These are phyloP conservation scores for Sarcophaga subvicina DNA, from an alignment of 2,888 invertebrate genomes.

Conservation along the genomic window DNA sequence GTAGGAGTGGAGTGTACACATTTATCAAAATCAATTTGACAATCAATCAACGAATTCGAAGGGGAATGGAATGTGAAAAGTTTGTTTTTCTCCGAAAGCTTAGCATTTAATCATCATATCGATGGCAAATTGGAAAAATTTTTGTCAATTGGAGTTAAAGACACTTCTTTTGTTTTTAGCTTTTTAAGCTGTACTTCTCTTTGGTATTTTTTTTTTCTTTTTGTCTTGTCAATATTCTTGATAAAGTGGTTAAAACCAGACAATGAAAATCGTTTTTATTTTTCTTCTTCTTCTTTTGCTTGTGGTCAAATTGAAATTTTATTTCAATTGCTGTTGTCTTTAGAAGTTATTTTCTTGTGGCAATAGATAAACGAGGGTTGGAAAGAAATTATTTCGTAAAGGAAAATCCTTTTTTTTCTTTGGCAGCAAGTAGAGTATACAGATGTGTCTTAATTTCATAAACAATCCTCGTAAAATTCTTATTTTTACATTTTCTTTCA, in stretches of 20 bases:
- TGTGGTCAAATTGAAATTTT: too few relatives aligned
- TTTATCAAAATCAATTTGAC: conserved; percentile 61
- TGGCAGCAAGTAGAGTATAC: too few relatives aligned
- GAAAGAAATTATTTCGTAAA: too few relatives aligned
- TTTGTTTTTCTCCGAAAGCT: conserved; percentile 25
- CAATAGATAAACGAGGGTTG: too few relatives aligned
- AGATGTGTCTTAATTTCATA: too few relatives aligned
- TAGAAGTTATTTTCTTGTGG: too few relatives aligned
- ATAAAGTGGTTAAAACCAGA: conserved; percentile 57
- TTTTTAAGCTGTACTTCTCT: background rate
- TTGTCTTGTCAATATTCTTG: conserved; percentile 10
- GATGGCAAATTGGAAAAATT: conserved; percentile 25
- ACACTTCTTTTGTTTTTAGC: background rate
- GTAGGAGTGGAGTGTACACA: conserved; percentile 11
- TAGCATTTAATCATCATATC: conserved; percentile 12
- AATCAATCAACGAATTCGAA: background rate
- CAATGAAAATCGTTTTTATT: conserved; percentile 64
- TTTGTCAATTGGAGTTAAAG: background rate
- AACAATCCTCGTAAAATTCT: too few relatives aligned
- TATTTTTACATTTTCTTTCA: too few relatives aligned
- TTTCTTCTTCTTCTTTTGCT: background rate
- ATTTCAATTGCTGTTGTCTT: too few relatives aligned
- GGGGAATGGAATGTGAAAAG: too few relatives aligned
- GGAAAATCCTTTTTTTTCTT: too few relatives aligned
- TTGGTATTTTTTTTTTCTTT: background rate